phyloP scores from a whole-genome alignment of 2,797 vertebrate species.

The Prionace glauca region DNA sequence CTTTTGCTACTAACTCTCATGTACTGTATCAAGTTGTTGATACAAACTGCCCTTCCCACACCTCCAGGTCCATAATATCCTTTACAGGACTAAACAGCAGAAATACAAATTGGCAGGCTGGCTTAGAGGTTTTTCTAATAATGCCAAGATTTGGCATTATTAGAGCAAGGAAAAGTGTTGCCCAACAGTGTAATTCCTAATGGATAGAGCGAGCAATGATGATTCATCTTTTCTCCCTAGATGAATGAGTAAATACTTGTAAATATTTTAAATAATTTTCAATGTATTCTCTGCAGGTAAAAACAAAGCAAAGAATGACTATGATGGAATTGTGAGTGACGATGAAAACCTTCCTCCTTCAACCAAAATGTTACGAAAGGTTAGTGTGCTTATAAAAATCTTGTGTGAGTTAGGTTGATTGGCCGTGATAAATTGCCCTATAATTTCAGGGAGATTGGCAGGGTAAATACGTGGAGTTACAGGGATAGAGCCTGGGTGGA shows the following conservation, averaged over 20 bases:
- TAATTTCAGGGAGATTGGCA: no score
- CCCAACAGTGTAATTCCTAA: neutral
- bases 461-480: no score
- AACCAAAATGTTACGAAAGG: neutral
- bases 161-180: neutral
- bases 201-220: neutral
- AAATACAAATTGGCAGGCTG: neutral
- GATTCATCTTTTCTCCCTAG: neutral
- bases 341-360: slow-evolving; percentile 27
- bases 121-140: neutral
- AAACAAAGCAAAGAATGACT: neutral
- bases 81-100: neutral
- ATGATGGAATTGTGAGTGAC: neutral
- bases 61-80: neutral
- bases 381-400: neutral
- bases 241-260: neutral
- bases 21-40: neutral
- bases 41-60: neutral
- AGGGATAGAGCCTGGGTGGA: no score
- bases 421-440: no score
- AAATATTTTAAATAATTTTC: neutral
- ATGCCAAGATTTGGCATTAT: neutral
- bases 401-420: no score
- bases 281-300: neutral
- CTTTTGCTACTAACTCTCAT: neutral